A percentile compares a stretch with the other conserved stretches of the same genome.
Conservation (phyloP, 2,113 vertebrate genomes). For the Coreoperca whiteheadi region DNA sequence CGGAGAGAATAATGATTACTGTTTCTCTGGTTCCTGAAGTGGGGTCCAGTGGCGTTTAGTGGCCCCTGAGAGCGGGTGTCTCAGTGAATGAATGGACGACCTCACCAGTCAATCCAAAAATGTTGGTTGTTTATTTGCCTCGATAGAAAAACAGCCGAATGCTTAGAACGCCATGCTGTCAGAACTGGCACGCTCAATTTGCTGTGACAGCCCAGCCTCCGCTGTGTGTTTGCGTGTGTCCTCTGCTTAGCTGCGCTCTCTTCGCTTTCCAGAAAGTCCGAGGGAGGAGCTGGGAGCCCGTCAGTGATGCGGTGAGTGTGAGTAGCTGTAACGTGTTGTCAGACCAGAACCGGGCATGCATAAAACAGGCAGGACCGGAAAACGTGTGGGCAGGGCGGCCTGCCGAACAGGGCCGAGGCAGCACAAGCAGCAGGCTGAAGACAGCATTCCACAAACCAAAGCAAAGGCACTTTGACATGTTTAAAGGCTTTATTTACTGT, state of each 20-base stretch:
- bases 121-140: not conserved
- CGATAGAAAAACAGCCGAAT: not conserved
- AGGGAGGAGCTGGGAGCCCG: not conserved
- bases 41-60: no score
- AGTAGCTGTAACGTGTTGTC: not conserved
- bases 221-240: not conserved
- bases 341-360: not conserved
- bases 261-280: not conserved
- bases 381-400: not conserved
- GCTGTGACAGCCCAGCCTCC: not conserved
- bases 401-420: not conserved
- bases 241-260: not conserved
- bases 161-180: not conserved
- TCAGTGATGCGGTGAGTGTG: not conserved
- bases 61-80: not conserved
- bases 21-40: not conserved
- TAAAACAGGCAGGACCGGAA: slow-evolving; percentile 1
- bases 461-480: no score
- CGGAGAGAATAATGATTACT: not conserved
- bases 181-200: not conserved
- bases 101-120: not conserved
- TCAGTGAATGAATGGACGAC: no score
- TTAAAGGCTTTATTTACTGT: no score
- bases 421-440: not conserved
- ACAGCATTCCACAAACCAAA: not conserved